phyloP scores from a whole-genome alignment of 2,797 vertebrate species.

The Rhadinocentrus ornatus region DNA sequence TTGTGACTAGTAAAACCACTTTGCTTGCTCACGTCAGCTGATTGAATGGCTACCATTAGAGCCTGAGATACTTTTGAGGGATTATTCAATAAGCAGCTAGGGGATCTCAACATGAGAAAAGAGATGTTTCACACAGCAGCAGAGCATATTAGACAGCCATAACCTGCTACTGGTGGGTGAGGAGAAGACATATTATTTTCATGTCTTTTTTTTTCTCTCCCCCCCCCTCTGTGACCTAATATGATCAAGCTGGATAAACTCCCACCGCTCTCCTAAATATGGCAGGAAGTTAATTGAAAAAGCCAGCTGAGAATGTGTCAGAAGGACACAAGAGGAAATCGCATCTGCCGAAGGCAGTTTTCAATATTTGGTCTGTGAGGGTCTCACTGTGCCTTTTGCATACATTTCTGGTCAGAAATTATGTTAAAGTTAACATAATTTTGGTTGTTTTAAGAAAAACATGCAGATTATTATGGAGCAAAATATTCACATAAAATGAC shows the following conservation, averaged over 20 bases:
- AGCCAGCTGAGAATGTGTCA: conserved; percentile 59
- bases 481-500: background rate
- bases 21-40: conserved; percentile 46
- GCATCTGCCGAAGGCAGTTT: conserved; percentile 29
- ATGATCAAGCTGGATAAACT: conserved; percentile 60
- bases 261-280: conserved; percentile 65
- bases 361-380: conserved; percentile 33
- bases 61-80: conserved; percentile 63
- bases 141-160: conserved; percentile 53
- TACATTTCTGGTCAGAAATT: background rate
- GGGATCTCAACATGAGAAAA: conserved; percentile 51
- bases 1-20: conserved; percentile 30
- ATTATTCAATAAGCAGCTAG: conserved; percentile 72
- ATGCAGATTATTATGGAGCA: background rate
- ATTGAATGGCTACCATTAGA: conserved; percentile 69
- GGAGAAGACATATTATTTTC: conserved; percentile 35
- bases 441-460: background rate
- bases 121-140: conserved; percentile 51
- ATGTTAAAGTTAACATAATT: background rate
- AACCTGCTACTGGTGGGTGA: conserved; percentile 58
- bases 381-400: conserved; percentile 9
- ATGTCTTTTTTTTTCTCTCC: background rate
- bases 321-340: conserved; percentile 29
- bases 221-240: conserved; percentile 60
- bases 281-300: conserved; percentile 76